Conservation (phyloP, 2,113 vertebrate genomes). For the Nesoenas mayeri region DNA sequence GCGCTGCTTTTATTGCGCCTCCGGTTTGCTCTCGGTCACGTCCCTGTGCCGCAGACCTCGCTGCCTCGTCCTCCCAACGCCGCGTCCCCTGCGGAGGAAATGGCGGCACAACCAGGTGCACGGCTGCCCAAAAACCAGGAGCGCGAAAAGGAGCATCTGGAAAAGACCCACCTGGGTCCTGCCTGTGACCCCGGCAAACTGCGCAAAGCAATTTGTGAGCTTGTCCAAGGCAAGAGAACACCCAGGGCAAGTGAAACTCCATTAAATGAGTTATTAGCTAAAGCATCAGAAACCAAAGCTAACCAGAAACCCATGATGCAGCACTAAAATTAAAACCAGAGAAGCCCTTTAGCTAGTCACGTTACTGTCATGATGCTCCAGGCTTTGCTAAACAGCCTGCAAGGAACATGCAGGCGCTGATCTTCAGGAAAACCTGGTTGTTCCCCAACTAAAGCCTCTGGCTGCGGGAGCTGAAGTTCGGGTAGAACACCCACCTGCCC, state of each 20-base stretch:
- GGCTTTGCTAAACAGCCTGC: neutral
- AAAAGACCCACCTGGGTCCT: neutral
- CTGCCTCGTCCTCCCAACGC: neutral
- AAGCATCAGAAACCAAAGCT: neutral
- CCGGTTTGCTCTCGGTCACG: rapidly evolving
- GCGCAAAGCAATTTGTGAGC: neutral
- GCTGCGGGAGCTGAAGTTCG: neutral
- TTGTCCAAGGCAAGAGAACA: neutral
- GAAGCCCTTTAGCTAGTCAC: neutral
- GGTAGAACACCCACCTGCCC: neutral
- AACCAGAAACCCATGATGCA: neutral
- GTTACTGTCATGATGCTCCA: neutral
- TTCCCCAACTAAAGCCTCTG: neutral
- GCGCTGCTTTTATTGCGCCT: neutral
- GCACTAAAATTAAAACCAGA: neutral
- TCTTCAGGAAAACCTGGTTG: neutral
- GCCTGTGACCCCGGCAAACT: neutral
- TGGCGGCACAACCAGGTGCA: neutral
- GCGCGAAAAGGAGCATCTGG: neutral
- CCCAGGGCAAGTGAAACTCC: neutral
- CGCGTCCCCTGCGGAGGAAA: neutral
- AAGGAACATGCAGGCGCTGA: neutral
- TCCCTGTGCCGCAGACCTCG: rapidly evolving
- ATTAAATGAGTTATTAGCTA: neutral
- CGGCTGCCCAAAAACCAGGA: neutral